phyloP scores from a whole-genome alignment of 2,113 vertebrate genomes.

The Donacobius atricapilla region DNA sequence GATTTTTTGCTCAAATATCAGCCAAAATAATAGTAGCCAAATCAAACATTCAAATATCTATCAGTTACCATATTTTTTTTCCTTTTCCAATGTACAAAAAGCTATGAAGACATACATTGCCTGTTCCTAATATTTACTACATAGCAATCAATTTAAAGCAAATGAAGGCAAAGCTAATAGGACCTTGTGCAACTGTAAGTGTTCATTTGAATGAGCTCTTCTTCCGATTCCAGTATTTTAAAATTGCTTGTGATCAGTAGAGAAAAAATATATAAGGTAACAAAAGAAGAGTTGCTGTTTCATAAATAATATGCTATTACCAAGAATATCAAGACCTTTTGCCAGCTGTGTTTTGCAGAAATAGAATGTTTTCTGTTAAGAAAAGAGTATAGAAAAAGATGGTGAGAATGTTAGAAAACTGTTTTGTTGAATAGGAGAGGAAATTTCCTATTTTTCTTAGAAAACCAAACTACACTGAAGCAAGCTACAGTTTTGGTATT shows the following conservation, averaged over 20 bases:
- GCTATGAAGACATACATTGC: not conserved
- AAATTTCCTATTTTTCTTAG: not conserved
- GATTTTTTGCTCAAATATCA: not conserved
- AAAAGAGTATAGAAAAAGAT: not conserved
- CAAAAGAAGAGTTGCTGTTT: not conserved
- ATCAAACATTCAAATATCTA: not conserved
- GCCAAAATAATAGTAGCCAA: not conserved
- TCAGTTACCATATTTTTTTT: not conserved
- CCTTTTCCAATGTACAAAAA: not conserved
- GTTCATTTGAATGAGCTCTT: not conserved
- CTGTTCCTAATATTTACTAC: not conserved
- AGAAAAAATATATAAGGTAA: not conserved
- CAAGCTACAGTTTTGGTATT: not conserved
- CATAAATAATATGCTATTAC: not conserved
- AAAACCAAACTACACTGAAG: not conserved
- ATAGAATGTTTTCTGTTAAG: not conserved
- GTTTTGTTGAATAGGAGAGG: not conserved
- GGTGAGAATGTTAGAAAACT: not conserved
- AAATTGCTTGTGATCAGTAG: not conserved
- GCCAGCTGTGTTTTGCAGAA: not conserved
- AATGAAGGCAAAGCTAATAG: not conserved
- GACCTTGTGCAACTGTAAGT: not conserved
- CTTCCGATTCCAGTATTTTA: not conserved
- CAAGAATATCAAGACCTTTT: not conserved
- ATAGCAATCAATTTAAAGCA: not conserved